Evolutionary conservation across 1,140 invertebrate species (phyloP), one percentile per base, ranked within the genome.

Genomic region (Tetramorium simillimum): DNA sequence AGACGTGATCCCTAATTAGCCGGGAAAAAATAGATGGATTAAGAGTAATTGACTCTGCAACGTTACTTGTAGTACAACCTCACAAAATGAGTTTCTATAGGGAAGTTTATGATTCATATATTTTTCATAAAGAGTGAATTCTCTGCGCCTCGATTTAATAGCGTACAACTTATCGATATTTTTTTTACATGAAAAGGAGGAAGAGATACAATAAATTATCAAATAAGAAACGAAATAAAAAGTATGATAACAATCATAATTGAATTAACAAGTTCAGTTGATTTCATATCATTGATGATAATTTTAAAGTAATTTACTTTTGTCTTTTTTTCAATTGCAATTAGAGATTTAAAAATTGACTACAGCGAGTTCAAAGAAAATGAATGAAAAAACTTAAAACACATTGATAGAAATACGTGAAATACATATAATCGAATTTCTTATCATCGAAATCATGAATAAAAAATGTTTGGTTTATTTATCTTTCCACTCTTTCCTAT

Each of bases 1-100:
- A 84, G 72, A 84, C 14, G 14, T 14, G 69, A 24, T 33, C n/a
- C 24, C 2, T 75, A 60, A 84, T 84, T 60, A 84, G 3, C 14
- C 80, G 53, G 53, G 33, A 62, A 62, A 62, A 84, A 69, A 72
- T 73, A 10, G 24, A 6, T n/a, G 10, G 14, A 73, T 73, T 72
- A 60, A 46, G 37, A 49, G 43, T 6, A 21, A 84, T 60, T 37
- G 53, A 56, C 51, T 58, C 6, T 12, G 37, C 49, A 37, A 7
- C n/a, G 3, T 16, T 43, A 10, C 28, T 24, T 14, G n/a, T 14
- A 10, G 12, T 37, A 12, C 10, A 63, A 63, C n/a, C 53, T 67
- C 12, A 37, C 62, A 53, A 37, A 51, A 69, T 53, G 37, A 46
- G 43, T 65, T 33, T 33, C 7, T 63, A 10, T 3, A 12, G 4